Conservation (phyloP, 2,113 vertebrate species). For the Rhynchomys soricoides region DNA sequence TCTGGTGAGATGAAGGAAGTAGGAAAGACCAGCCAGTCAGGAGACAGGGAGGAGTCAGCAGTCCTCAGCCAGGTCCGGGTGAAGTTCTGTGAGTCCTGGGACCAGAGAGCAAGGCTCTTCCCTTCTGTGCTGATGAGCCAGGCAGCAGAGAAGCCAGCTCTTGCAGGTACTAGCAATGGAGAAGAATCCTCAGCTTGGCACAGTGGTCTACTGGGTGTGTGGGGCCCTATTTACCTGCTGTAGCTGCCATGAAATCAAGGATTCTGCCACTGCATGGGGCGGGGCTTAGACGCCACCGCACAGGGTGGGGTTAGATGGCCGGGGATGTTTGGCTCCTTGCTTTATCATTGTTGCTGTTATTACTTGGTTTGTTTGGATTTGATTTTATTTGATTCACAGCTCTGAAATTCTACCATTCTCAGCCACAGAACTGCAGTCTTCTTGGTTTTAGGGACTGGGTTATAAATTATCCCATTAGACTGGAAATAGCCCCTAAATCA, state of each 20-base stretch:
- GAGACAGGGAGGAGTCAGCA: not conserved
- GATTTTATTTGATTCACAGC: not conserved
- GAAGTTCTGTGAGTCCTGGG: not conserved
- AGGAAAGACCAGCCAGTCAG: not conserved
- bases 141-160: not conserved
- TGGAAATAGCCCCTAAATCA: slow-evolving; percentile 17
- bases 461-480: slow-evolving; percentile 28
- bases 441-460: not conserved
- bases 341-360: not conserved
- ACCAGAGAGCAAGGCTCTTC: not conserved
- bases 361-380: not conserved
- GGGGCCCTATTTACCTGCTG: not conserved
- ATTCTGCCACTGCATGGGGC: no score
- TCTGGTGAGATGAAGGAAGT: not conserved
- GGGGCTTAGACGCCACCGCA: not conserved
- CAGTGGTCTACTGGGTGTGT: not conserved
- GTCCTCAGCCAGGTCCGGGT: not conserved
- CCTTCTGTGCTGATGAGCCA: not conserved
- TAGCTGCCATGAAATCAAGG: not conserved
- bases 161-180: not conserved
- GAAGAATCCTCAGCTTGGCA: not conserved
- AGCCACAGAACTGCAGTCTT: not conserved
- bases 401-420: slow-evolving; percentile 6
- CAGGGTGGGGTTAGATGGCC: not conserved
- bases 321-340: not conserved